A percentile compares a stretch with the other conserved stretches of the same genome.
Conservation (phyloP, 2,113 vertebrate species). For the Rhynchomys soricoides region DNA sequence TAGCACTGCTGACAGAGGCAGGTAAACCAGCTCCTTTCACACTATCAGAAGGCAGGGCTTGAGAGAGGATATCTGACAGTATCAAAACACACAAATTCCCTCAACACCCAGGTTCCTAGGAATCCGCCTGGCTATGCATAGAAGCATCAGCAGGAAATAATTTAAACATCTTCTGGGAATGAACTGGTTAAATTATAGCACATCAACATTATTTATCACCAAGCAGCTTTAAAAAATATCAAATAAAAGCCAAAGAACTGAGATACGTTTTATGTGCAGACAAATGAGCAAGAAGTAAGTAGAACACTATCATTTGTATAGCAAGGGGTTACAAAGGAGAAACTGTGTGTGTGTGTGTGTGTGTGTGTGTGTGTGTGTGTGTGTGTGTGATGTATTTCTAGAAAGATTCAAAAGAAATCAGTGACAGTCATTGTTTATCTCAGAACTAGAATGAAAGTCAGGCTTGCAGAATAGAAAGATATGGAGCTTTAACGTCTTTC, state of each 20-base stretch:
- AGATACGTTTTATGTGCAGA: neutral
- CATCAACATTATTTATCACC: neutral
- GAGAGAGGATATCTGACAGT: neutral
- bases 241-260: conserved; percentile 5
- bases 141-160: conserved; percentile 8
- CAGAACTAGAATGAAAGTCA: conserved; percentile 13
- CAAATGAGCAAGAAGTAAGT: conserved; percentile 23
- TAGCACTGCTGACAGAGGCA: neutral
- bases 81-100: neutral
- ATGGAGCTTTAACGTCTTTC: neutral
- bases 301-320: neutral
- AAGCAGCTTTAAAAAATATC: conserved; percentile 36
- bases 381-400: neutral
- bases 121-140: neutral
- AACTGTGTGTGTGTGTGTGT: neutral
- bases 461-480: conserved; percentile 47
- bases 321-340: conserved; percentile 18
- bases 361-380: neutral
- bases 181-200: neutral
- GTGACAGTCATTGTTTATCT: neutral
- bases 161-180: conserved; percentile 1
- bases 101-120: neutral
- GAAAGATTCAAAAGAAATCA: conserved; percentile 48
- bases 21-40: neutral
- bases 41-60: neutral